phyloP scores from a whole-genome alignment of 2,797 vertebrate species.

The Sebastes elongatus region DNA sequence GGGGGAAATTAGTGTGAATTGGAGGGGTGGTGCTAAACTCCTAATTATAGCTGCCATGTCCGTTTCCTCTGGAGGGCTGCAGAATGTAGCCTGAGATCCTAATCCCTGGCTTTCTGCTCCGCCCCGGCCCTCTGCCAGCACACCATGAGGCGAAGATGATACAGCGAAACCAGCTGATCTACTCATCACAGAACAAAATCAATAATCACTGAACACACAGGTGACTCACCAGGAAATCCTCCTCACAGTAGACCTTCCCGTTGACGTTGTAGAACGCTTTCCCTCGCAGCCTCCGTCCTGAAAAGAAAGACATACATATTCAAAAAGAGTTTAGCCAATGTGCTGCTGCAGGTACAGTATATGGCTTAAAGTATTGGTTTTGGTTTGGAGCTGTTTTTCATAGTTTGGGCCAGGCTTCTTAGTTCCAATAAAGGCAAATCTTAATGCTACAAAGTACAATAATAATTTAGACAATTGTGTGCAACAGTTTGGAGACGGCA shows the following conservation, averaged over 20 bases:
- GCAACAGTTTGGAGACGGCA: background rate
- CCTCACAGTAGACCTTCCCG: conserved; percentile 98
- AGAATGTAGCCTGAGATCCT: conserved; percentile 49
- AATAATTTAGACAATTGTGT: too few relatives aligned
- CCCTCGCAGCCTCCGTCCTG: conserved; percentile 94
- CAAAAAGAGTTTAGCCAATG: background rate
- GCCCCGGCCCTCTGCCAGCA: background rate
- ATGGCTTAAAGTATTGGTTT: background rate
- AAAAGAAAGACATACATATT: conserved; percentile 2
- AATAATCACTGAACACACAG: background rate
- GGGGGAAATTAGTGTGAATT: conserved; percentile 64
- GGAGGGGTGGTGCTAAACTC: conserved; percentile 59
- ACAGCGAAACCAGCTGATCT: background rate
- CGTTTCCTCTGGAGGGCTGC: conserved; percentile 63
- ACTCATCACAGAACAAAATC: background rate
- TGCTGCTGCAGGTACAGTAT: background rate
- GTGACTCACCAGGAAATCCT: conserved; percentile 96
- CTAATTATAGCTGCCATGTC: conserved; percentile 59
- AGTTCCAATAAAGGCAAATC: background rate
- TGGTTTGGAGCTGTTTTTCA: background rate
- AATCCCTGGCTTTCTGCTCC: conserved; percentile 15
- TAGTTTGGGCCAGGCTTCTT: background rate
- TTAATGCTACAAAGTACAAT: too few relatives aligned
- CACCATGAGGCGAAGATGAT: background rate
- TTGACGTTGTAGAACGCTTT: conserved; percentile 99